Evolutionary conservation across 1,140 invertebrate species (phyloP), one percentile per base, ranked within the genome.

Genomic region (Ooceraea biroi): DNA sequence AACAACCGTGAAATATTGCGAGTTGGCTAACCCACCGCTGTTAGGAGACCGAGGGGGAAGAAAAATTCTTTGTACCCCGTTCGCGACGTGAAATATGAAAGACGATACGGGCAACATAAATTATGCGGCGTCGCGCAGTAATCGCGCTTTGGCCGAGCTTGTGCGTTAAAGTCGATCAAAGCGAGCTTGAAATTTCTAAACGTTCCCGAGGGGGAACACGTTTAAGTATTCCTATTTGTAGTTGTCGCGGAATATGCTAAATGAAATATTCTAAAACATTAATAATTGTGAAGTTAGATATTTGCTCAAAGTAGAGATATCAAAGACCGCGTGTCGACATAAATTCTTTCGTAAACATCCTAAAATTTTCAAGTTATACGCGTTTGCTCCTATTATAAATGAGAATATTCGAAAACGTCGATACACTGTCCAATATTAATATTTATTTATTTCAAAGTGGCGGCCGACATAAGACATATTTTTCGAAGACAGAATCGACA

Each of bases 1-100:
- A 78, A 78, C 36, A 80, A 50, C 36, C 50, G 65, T 80, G 65
- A 80, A 69, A 80, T 69, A 80, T 80, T 65, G 65, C 50, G 25
- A 65, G 76, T 80, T 80, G 65, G 50, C 41, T 63, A 80, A 80
- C 76, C 22, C 27, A 27, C 19, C 30, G n/a, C 30, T 27, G 19
- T 66, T 77, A 55, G 58, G 27, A 63, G 50, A 50, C n/a, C 5
- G 44, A 36, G 17, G 27, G 27, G 10, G 17, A 36, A 68, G 50
- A 80, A 71, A 69, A 71, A 80, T 80, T 27, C 63, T 69, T 58
- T 17, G 36, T 11, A 25, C 22, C 63, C 48, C 14, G 14, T 44
- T 46, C 12, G n/a, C 44, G 48, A n/a, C 30, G 36, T 46, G 25
- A 77, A 84, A 84, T 78, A 77, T 60, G 55, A 78, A 76, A 61